phyloP scores from a whole-genome alignment of 2,797 vertebrate species.

The Dryobates pubescens region DNA sequence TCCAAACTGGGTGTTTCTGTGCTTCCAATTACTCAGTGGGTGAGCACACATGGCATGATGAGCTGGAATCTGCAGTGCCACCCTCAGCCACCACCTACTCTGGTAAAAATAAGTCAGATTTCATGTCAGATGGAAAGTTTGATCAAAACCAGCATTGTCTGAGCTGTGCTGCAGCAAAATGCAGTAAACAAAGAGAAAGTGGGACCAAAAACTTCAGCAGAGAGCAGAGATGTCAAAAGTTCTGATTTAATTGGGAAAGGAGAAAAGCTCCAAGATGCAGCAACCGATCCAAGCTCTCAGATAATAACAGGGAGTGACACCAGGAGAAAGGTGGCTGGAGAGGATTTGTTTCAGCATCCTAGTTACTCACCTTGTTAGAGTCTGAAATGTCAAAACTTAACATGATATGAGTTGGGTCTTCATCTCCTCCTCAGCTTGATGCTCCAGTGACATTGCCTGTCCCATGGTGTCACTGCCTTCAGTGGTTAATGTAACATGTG shows the following conservation, averaged over 20 bases:
- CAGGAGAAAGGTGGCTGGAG: not conserved
- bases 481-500: rapidly evolving
- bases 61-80: rapidly evolving
- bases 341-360: not conserved
- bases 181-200: rapidly evolving
- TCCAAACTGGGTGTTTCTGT: not conserved
- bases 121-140: rapidly evolving
- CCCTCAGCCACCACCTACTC: not conserved
- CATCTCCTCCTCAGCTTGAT: not conserved
- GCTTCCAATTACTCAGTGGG: rapidly evolving
- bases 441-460: rapidly evolving
- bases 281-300: rapidly evolving
- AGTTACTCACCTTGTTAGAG: not conserved
- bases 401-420: rapidly evolving
- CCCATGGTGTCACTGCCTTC: rapidly evolving
- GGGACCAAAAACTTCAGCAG: not conserved
- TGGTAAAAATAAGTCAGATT: rapidly evolving
- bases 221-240: not conserved
- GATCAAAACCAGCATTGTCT: not conserved
- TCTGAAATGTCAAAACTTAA: not conserved
- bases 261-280: not conserved
- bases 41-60: rapidly evolving
- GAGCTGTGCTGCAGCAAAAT: not conserved
- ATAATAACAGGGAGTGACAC: not conserved
- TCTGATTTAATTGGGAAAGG: not conserved